Percentiles rank a stretch among this genome's conserved stretches.
phyloP scores from a whole-genome alignment of 1,140 invertebrate genomes.

The Heliothis virescens region DNA sequence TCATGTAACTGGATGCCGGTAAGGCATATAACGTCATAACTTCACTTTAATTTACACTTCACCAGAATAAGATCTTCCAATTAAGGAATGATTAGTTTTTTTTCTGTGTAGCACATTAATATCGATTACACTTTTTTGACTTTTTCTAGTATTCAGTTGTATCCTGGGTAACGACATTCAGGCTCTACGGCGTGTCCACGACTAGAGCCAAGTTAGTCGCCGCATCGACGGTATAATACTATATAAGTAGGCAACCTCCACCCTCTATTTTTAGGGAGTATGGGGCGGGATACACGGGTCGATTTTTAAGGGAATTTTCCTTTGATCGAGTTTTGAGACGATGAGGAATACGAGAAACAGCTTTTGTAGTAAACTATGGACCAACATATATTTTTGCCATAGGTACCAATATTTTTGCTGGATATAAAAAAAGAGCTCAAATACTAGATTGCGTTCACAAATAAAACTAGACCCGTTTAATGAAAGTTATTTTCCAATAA shows the following conservation, averaged over 20 bases:
- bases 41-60: constrained; percentile 78
- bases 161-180: constrained; percentile 80
- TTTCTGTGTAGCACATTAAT: constrained; percentile 72
- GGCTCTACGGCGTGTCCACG: constrained; percentile 64
- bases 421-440: too few relatives aligned
- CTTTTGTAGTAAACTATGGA: too few relatives aligned
- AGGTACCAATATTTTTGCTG: too few relatives aligned
- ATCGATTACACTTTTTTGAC: constrained; percentile 61
- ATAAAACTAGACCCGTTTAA: too few relatives aligned
- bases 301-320: constrained; percentile 34
- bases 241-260: constrained; percentile 64
- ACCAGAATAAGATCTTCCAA: constrained; percentile 63
- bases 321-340: too few relatives aligned
- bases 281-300: constrained; percentile 58
- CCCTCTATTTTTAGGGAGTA: constrained; percentile 67
- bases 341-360: too few relatives aligned
- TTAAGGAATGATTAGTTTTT: constrained; percentile 72
- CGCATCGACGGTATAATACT: constrained; percentile 69
- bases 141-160: constrained; percentile 56
- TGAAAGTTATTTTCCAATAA: too few relatives aligned
- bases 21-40: constrained; percentile 84
- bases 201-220: constrained; percentile 62
- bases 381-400: too few relatives aligned
- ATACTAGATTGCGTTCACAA: too few relatives aligned
- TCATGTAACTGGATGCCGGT: constrained; percentile 80